These are phyloP conservation scores for Fissipunctia ypsillon DNA, from an alignment of 2,888 invertebrate genomes.

Conservation along the genomic window DNA sequence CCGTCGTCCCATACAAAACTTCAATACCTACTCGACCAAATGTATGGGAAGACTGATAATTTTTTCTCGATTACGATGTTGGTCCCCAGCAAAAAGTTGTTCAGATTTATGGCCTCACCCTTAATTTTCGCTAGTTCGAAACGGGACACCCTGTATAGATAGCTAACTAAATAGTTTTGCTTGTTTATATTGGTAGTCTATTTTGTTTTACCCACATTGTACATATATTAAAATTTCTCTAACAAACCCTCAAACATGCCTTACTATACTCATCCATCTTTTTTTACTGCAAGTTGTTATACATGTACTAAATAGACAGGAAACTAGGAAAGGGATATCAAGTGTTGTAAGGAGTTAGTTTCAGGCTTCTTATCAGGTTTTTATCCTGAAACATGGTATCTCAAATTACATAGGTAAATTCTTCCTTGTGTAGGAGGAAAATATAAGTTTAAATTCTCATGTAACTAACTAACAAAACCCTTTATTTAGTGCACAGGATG, in stretches of 20 bases:
- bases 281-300: not conserved
- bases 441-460: not conserved
- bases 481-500: not conserved
- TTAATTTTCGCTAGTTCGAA: too few species aligned
- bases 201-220: not conserved
- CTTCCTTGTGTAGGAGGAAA: conserved; percentile 1
- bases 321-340: not conserved
- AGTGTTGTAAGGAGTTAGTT: not conserved
- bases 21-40: too few species aligned
- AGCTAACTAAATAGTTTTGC: not conserved
- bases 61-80: too few species aligned
- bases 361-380: not conserved
- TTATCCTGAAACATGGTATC: not conserved
- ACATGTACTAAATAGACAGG: not conserved
- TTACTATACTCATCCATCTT: not conserved
- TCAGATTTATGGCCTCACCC: too few species aligned
- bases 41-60: too few species aligned
- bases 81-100: too few species aligned
- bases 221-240: too few species aligned
- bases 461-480: not conserved
- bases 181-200: conserved; percentile 1
- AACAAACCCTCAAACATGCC: not conserved
- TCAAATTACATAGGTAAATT: not conserved
- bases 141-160: too few species aligned
- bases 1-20: too few species aligned